Evolutionary conservation across 2,113 vertebrate species (phyloP), one percentile per base, ranked within the genome.

Genomic region (Parotia lawesii): DNA sequence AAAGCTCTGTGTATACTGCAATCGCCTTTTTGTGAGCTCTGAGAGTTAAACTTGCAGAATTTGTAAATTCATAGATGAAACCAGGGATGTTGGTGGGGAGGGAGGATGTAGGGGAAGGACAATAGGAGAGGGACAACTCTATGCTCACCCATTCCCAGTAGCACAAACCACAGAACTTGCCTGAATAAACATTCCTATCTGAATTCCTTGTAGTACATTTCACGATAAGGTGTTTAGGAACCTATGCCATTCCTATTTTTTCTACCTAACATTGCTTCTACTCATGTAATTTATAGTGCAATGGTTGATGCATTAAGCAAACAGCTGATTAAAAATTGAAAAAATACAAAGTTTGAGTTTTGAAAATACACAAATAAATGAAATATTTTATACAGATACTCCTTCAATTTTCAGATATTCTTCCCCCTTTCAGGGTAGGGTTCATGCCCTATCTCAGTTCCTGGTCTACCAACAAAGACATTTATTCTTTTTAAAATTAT

Each of bases 401-500:
- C 33, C 23, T 38, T 58, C 56, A 60, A 45, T 82, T 87, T 74
- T 71, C 28, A 74, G n/a, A 42, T 40, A 51, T 31, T 61, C 31
- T 61, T 85, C 24, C 10, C 7, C 21, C 2, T 77, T 92, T 74
- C 50, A 57, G 31, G 4, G 7, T 23, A 85, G 3, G 8, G 16
- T 27, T 50, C 70, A 60, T 73, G 17, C 42, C 37, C 53, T 58
- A 24, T 77, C 83, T 91, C 61, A 82, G 70, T 40, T 69, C 16
- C 33, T n/a, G 19, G 28, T 73, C 54, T 80, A 29, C 35, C 69
- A 66, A 85, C 15, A 93, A 80, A 91, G 85, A 71, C 10, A 47
- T 76, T 53, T 56, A 86, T 80, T 94, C 71, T 60, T 87, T 86
- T 83, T 12, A 25, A 80, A 77, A 90, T 93, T 53, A 93, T 38